phyloP scores from a whole-genome alignment of 1,140 invertebrate species.

The silkworm (Bombyx mori) region ASM3026992v2 NC_085116.1:10962501-10963000 shows the following conservation, averaged over 20 bases:
- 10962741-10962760: too few species aligned
- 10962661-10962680: constrained; percentile 43
- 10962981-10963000: too few species aligned
- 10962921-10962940: too few species aligned
- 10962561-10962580: constrained; percentile 38
- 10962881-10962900: too few species aligned
- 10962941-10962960: too few species aligned
- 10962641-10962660: constrained; percentile 48
- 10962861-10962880: too few species aligned
- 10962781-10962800: too few species aligned
- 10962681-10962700: constrained; percentile 66
- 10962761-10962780: constrained; percentile 2
- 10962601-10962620: constrained; percentile 64
- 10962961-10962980: too few species aligned
- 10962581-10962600: constrained; percentile 65
- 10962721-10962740: constrained; percentile 19
- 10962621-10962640: constrained; percentile 65
- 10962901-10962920: too few species aligned
- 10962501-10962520: constrained; percentile 38
- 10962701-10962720: constrained; percentile 47
- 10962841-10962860: too few species aligned
- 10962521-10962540: constrained; percentile 19
- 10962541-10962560: constrained; percentile 33
- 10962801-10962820: too few species aligned
- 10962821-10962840: too few species aligned